phyloP scores from a whole-genome alignment of 2,113 vertebrate species.

The Oryzias woworae region DNA sequence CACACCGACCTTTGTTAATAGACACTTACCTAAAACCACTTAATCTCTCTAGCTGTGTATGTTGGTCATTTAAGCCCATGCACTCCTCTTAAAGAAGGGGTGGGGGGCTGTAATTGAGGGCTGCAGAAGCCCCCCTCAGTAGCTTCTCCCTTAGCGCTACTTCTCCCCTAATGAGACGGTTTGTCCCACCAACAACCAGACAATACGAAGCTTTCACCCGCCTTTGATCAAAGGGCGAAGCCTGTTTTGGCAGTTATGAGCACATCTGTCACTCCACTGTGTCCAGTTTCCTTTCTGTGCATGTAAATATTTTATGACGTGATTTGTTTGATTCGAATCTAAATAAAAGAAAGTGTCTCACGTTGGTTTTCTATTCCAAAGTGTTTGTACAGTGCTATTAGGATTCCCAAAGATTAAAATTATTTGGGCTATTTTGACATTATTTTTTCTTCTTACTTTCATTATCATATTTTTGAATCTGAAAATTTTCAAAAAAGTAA shows the following conservation, averaged over 20 bases:
- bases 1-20: conserved; percentile 23
- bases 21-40: conserved; percentile 39
- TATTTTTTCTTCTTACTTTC: too few species aligned
- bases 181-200: conserved; percentile 41
- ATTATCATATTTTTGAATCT: too few species aligned
- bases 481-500: too few species aligned
- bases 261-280: conserved; percentile 59
- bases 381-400: neutral
- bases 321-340: conserved; percentile 68
- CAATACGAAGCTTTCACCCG: conserved; percentile 36
- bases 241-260: conserved; percentile 51
- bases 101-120: conserved; percentile 1
- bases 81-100: conserved; percentile 16
- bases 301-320: conserved; percentile 73
- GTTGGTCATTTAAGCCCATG: conserved; percentile 28
- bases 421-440: too few species aligned
- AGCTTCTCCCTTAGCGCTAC: conserved; percentile 25
- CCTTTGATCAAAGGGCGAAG: conserved; percentile 57
- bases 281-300: conserved; percentile 51
- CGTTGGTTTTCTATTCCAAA: conserved; percentile 40
- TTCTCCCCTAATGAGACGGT: conserved; percentile 47
- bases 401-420: conserved; percentile 30
- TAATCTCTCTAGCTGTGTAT: conserved; percentile 25
- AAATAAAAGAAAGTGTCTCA: conserved; percentile 46
- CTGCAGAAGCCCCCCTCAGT: conserved; percentile 11